Evolutionary conservation across 2,888 invertebrate genomes (phyloP).

Genomic region (Drosophila multiciliata): DNA sequence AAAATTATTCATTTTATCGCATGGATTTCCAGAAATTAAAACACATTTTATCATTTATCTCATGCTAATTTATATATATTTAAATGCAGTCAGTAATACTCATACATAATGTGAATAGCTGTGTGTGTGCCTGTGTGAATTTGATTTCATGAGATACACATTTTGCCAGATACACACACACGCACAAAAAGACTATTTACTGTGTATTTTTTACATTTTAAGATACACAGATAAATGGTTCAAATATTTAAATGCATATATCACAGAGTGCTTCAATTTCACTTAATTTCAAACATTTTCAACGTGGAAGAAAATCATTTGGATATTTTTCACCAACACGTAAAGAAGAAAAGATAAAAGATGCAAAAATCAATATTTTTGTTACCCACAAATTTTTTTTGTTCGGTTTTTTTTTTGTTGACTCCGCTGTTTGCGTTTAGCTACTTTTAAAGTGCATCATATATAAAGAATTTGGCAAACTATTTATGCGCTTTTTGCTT

Average conservation of each 20-base stretch:
- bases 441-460: conserved; percentile 15
- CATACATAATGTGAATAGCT: background rate
- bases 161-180: conserved; percentile 43
- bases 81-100: conserved; percentile 1
- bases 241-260: background rate
- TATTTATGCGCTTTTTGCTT: conserved; percentile 23
- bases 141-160: conserved; percentile 50
- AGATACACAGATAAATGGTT: conserved; percentile 1
- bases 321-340: conserved; percentile 10
- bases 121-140: conserved; percentile 7
- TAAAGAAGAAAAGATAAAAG: background rate
- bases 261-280: background rate
- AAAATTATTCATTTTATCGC: background rate
- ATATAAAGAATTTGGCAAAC: background rate
- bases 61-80: background rate
- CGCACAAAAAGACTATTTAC: background rate
- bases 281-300: background rate
- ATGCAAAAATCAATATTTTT: conserved; percentile 41
- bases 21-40: background rate
- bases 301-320: background rate
- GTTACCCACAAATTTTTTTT: conserved; percentile 25
- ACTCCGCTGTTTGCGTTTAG: background rate
- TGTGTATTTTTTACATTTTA: conserved; percentile 5
- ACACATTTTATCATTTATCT: background rate
- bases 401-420: background rate